Conservation (phyloP, 1,140 invertebrate genomes). For the Eupristina koningsbergeri region DNA sequence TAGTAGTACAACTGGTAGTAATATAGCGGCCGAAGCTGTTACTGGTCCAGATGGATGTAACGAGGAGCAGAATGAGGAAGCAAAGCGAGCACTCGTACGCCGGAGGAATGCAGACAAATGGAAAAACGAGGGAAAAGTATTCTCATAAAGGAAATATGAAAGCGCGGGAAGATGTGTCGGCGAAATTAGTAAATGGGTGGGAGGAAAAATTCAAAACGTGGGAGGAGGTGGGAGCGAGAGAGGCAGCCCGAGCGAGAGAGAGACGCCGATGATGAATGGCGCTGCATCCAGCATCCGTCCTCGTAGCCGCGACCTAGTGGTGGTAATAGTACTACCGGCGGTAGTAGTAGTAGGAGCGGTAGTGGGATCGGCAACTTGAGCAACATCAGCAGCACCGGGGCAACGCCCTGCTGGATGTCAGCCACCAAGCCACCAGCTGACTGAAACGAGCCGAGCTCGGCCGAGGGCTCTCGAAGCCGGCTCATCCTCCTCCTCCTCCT, state of each 20-base stretch:
- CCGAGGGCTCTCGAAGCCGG: constrained; percentile 34
- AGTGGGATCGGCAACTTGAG: too few relatives aligned
- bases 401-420: constrained; percentile 61
- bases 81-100: too few relatives aligned
- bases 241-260: not conserved
- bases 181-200: not conserved
- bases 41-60: constrained; percentile 18
- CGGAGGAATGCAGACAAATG: not conserved
- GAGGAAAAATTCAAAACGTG: not conserved
- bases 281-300: not conserved
- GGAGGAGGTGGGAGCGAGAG: not conserved
- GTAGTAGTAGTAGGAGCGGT: not conserved
- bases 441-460: constrained; percentile 62
- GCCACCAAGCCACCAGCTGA: constrained; percentile 65
- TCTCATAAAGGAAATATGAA: not conserved
- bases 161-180: not conserved
- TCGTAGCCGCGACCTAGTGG: not conserved
- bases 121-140: not conserved
- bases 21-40: not conserved
- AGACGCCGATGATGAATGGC: constrained; percentile 7
- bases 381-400: constrained; percentile 52
- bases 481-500: constrained; percentile 20
- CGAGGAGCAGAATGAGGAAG: not conserved
- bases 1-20: not conserved
- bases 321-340: not conserved